A percentile compares a stretch with the other conserved stretches of the same genome.
These are phyloP conservation scores for Arnoldichthys spilopterus DNA, from an alignment of 2,797 vertebrate genomes.

Conservation along the genomic window DNA sequence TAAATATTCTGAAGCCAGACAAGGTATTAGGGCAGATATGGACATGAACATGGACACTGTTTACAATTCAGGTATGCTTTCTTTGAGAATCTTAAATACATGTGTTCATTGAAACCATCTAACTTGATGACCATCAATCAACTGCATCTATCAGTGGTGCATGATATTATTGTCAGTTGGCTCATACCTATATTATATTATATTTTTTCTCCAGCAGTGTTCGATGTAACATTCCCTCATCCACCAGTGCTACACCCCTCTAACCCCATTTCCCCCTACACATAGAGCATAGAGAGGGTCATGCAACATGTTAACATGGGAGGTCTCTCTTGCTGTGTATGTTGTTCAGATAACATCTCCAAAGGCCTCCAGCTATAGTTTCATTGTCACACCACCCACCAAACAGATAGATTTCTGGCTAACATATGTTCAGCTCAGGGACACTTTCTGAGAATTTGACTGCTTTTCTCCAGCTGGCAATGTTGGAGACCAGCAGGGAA, in stretches of 20 bases:
- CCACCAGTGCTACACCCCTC: slow-evolving; percentile 28
- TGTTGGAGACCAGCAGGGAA: slow-evolving; percentile 42
- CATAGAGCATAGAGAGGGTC: background rate
- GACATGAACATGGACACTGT: no score
- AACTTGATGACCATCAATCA: no score
- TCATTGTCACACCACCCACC: background rate
- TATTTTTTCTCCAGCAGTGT: no score
- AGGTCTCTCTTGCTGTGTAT: slow-evolving; percentile 41
- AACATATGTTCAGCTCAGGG: background rate
- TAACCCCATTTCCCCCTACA: slow-evolving; percentile 32
- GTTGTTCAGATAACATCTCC: slow-evolving; percentile 40
- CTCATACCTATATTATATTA: no score
- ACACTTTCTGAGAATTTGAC: background rate
- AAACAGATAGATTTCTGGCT: background rate
- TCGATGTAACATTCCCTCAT: slow-evolving; percentile 33
- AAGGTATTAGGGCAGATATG: no score
- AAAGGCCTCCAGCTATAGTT: slow-evolving; percentile 28
- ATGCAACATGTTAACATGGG: slow-evolving; percentile 36
- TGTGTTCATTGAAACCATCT: no score
- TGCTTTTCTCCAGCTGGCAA: slow-evolving; percentile 2
- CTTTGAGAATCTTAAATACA: no score
- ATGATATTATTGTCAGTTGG: no score
- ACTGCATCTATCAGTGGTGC: no score
- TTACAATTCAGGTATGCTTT: no score
- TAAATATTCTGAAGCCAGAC: no score